Conservation (phyloP, 1,140 invertebrate species). For the Chionoecetes opilio region DNA sequence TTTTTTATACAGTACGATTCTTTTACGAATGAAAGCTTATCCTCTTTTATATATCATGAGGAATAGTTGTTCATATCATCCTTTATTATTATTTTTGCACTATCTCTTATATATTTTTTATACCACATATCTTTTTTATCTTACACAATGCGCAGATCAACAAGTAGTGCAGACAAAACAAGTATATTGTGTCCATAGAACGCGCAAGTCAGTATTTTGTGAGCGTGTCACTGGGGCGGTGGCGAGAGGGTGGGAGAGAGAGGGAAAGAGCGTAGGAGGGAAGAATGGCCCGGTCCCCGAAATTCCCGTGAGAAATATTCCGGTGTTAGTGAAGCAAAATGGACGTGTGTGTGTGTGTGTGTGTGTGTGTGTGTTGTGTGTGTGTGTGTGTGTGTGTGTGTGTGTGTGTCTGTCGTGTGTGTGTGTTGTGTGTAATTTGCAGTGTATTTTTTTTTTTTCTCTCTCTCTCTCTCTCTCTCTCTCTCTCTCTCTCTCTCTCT, state of each 20-base stretch:
- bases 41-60: no score
- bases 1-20: no score
- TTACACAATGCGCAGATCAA: neutral
- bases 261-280: neutral
- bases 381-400: no score
- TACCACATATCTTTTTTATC: neutral
- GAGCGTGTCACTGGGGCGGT: neutral
- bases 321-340: neutral
- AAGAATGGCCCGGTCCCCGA: neutral
- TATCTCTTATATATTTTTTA: no score
- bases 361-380: neutral
- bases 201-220: neutral
- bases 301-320: constrained; percentile 21
- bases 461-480: no score
- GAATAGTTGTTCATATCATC: no score
- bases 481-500: no score
- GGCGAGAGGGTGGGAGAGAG: neutral
- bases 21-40: no score
- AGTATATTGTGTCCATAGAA: neutral
- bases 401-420: neutral
- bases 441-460: neutral
- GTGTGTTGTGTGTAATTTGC: no score
- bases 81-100: no score
- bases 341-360: constrained; percentile 25
- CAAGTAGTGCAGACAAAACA: neutral